A percentile compares a stretch with the other conserved stretches of the same genome.
Conservation (phyloP, 1,140 invertebrate species). For the Euura lappo region DNA sequence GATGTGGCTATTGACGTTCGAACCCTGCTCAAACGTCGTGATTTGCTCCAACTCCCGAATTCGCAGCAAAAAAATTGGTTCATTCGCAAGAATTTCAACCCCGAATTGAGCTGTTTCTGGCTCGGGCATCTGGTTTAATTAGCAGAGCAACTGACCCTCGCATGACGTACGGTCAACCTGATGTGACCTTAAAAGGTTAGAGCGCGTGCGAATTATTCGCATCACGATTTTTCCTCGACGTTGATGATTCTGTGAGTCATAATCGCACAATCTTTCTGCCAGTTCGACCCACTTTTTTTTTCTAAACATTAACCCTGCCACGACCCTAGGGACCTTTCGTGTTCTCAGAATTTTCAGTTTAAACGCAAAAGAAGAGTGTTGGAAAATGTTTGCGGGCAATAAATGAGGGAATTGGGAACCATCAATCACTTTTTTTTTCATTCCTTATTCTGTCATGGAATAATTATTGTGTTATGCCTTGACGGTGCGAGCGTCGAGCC, state of each 20-base stretch:
- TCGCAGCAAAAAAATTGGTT: too few relatives aligned
- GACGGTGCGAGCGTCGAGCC: neutral
- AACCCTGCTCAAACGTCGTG: too few relatives aligned
- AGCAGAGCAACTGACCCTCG: neutral
- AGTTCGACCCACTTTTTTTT: neutral
- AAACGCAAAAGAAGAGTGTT: too few relatives aligned
- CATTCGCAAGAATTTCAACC: neutral
- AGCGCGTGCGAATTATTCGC: conserved; percentile 5
- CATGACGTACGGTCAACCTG: neutral
- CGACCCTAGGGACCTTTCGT: too few relatives aligned
- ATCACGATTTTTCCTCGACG: neutral
- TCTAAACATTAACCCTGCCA: too few relatives aligned
- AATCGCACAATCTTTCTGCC: too few relatives aligned
- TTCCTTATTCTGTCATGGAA: neutral
- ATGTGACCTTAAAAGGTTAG: neutral
- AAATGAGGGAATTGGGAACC: neutral
- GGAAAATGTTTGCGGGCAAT: too few relatives aligned
- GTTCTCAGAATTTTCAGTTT: too few relatives aligned
- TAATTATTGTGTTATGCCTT: neutral
- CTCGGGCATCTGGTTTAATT: too few relatives aligned
- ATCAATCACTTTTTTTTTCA: neutral
- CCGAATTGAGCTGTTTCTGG: neutral
- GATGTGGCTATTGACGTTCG: too few relatives aligned
- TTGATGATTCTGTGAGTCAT: too few relatives aligned
- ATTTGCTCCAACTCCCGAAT: too few relatives aligned